Conservation (phyloP, 2,113 vertebrate species). For the Nothoprocta perdicaria region DNA sequence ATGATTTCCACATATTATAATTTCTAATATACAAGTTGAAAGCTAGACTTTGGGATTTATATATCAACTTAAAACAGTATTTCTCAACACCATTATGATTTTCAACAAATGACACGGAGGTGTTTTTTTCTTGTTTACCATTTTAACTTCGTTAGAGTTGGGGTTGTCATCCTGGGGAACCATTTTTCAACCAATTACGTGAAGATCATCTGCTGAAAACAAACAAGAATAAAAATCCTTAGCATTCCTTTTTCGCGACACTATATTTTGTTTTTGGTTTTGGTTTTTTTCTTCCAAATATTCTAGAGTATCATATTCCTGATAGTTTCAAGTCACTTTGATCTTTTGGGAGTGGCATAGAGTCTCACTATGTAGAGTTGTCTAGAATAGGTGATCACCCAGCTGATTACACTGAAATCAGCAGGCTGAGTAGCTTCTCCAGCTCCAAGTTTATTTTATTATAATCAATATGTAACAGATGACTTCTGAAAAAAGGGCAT, state of each 20-base stretch:
- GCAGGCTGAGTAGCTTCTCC: not conserved
- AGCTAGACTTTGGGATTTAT: not conserved
- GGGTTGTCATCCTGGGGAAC: slow-evolving; percentile 4
- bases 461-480: not conserved
- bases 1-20: not conserved
- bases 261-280: not conserved
- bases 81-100: not conserved
- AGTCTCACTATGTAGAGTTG: not conserved
- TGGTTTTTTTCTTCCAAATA: not conserved
- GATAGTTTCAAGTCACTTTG: not conserved
- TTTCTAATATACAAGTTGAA: not conserved
- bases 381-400: rapidly evolving
- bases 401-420: not conserved
- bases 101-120: not conserved
- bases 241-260: not conserved
- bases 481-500: not conserved
- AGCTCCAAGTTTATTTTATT: not conserved
- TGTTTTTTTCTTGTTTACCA: slow-evolving; percentile 25
- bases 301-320: not conserved
- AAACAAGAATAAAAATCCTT: not conserved
- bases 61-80: not conserved
- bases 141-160: slow-evolving; percentile 17
- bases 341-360: not conserved
- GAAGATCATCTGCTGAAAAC: slow-evolving; percentile 17
- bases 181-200: slow-evolving; percentile 42